Conservation (phyloP, 2,797 vertebrate genomes). For the Peromyscus attwateri region DNA sequence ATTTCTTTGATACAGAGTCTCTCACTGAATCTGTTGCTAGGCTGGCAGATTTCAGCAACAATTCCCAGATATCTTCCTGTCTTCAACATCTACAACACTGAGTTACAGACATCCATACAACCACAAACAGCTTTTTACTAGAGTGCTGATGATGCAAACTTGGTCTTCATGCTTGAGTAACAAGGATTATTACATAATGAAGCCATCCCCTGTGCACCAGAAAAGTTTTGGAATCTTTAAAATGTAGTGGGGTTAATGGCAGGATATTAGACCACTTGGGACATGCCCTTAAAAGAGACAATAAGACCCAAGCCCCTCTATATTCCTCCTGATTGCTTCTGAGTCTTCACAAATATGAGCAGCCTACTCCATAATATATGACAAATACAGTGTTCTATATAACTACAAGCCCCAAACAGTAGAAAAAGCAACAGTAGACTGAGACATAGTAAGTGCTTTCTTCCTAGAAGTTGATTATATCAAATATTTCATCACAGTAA, state of each 20-base stretch:
- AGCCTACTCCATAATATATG: neutral
- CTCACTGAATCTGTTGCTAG: neutral
- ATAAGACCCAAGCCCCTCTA: neutral
- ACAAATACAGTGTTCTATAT: neutral
- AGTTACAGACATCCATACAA: neutral
- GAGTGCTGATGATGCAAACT: neutral
- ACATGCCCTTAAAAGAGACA: no score
- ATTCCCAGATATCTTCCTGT: neutral
- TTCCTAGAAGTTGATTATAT: neutral
- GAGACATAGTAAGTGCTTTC: neutral
- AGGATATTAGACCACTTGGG: neutral
- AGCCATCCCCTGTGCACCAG: neutral
- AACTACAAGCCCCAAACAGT: neutral
- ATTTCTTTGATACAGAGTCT: neutral
- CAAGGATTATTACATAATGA: neutral
- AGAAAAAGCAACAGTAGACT: neutral
- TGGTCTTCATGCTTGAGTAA: neutral
- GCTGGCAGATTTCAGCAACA: neutral
- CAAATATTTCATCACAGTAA: neutral
- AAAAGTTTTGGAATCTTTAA: neutral
- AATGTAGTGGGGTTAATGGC: neutral
- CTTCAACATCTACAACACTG: neutral
- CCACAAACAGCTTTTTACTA: neutral
- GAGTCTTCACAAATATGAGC: neutral
- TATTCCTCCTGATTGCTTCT: neutral